A percentile compares a stretch with the other conserved stretches of the same genome.
phyloP scores from a whole-genome alignment of 2,113 vertebrate species.

The western clawed frog (Xenopus tropicalis) region DNA sequence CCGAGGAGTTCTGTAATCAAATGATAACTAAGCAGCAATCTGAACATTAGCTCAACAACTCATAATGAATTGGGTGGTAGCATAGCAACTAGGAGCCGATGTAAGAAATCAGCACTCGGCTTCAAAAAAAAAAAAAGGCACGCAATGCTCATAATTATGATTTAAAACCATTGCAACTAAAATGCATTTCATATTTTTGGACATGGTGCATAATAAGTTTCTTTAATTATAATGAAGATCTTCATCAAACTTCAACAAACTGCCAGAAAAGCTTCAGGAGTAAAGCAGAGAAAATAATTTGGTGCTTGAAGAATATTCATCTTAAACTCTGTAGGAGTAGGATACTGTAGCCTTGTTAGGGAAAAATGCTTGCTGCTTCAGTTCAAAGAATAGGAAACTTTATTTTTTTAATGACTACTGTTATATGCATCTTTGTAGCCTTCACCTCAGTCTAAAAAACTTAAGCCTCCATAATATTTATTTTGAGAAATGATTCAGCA shows the following conservation, averaged over 20 bases:
- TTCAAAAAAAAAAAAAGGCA: neutral
- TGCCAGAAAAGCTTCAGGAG: neutral
- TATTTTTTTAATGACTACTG: too few species aligned
- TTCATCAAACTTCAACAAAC: slow-evolving; percentile 4
- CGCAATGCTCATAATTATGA: neutral
- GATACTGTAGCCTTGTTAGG: too few species aligned
- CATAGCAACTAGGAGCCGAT: slow-evolving; percentile 4
- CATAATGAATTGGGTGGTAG: slow-evolving; percentile 1
- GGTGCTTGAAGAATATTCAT: neutral
- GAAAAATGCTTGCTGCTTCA: too few species aligned
- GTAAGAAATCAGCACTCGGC: neutral
- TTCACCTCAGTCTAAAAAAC: too few species aligned
- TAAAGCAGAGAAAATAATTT: neutral
- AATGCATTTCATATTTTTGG: neutral
- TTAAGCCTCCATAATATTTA: too few species aligned
- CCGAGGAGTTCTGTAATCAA: neutral
- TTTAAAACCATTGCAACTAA: neutral
- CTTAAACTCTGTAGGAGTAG: too few species aligned
- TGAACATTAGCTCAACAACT: slow-evolving; percentile 6
- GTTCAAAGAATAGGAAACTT: too few species aligned
- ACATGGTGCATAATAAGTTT: neutral
- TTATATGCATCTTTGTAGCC: too few species aligned
- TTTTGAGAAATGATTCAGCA: too few species aligned
- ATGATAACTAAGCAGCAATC: slow-evolving; percentile 2
- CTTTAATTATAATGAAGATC: neutral